phyloP scores from a whole-genome alignment of 1,140 invertebrate genomes.

The Trachymyrmex septentrionalis region DNA sequence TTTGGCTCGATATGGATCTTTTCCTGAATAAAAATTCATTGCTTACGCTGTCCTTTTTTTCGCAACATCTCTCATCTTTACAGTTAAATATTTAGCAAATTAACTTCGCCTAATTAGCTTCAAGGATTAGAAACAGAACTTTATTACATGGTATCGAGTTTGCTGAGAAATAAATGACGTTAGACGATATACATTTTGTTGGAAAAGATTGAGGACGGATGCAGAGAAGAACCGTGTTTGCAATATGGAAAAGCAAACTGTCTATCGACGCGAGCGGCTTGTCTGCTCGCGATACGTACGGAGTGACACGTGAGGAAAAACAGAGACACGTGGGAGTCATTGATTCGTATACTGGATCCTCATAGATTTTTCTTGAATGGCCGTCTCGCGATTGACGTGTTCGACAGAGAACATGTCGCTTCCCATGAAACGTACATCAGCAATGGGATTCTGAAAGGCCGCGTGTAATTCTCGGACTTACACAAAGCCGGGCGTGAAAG shows the following conservation, averaged over 20 bases:
- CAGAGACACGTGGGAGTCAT: constrained; percentile 60
- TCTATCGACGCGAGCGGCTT: constrained; percentile 10
- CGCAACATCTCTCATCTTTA: neutral
- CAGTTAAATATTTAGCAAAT: neutral
- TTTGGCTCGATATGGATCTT: neutral
- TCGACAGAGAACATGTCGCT: constrained; percentile 48
- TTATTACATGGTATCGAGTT: neutral
- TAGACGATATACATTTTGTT: neutral
- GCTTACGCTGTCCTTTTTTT: neutral
- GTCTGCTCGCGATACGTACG: constrained; percentile 19
- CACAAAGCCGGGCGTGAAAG: constrained; percentile 43
- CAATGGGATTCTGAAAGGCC: constrained; percentile 29
- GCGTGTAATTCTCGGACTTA: constrained; percentile 44
- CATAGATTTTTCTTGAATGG: constrained; percentile 55
- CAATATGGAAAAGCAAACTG: constrained; percentile 11
- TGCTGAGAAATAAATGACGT: constrained; percentile 4
- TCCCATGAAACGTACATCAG: constrained; percentile 50
- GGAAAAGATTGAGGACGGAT: constrained; percentile 24
- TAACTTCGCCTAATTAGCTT: neutral
- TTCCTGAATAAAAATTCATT: neutral
- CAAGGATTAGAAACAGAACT: neutral
- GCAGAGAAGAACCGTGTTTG: neutral
- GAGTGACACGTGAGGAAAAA: constrained; percentile 50
- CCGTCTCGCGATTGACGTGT: constrained; percentile 48
- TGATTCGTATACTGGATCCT: constrained; percentile 52